A percentile compares a stretch with the other conserved stretches of the same genome.
Evolutionary conservation across 2,888 invertebrate genomes (phyloP).

Genomic region (Ormyrus nitidulus): DNA sequence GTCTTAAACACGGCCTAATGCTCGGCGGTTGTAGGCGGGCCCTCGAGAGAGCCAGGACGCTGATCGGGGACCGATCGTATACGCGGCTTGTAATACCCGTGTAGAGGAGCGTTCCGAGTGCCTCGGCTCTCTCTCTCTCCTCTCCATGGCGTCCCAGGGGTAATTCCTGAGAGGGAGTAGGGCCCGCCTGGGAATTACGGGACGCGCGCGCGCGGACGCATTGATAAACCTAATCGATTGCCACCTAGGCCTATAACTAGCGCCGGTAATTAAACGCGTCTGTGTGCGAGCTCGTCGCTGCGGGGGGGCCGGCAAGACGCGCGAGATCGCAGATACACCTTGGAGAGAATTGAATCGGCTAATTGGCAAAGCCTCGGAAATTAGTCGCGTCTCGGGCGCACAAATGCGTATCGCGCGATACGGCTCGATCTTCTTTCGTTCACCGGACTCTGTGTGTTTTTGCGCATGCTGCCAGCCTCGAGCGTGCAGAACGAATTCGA

Average conservation of each 20-base stretch:
- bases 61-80: conserved; percentile 22
- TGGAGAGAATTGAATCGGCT: conserved; percentile 51
- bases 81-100: conserved; percentile 7
- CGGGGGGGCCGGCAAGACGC: conserved; percentile 7
- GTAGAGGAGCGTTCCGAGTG: background rate
- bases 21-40: background rate
- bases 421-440: too few relatives aligned
- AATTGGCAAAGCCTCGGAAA: conserved; percentile 49
- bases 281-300: background rate
- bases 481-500: conserved; percentile 74
- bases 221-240: conserved; percentile 57
- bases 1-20: conserved; percentile 42
- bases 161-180: conserved; percentile 29
- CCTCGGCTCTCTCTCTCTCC: background rate
- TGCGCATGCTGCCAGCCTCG: conserved; percentile 64
- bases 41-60: background rate
- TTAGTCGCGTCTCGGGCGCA: conserved; percentile 38
- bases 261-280: conserved; percentile 52
- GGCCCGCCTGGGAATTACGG: conserved; percentile 17
- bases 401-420: too few relatives aligned
- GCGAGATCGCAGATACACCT: conserved; percentile 17
- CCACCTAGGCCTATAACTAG: conserved; percentile 42
- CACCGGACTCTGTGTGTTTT: too few relatives aligned
- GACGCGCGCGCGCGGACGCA: conserved; percentile 37
- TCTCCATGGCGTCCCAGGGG: conserved; percentile 1